A percentile compares a stretch with the other conserved stretches of the same genome.
phyloP scores from a whole-genome alignment of 2,797 vertebrate genomes.

The Valencia hispanica region DNA sequence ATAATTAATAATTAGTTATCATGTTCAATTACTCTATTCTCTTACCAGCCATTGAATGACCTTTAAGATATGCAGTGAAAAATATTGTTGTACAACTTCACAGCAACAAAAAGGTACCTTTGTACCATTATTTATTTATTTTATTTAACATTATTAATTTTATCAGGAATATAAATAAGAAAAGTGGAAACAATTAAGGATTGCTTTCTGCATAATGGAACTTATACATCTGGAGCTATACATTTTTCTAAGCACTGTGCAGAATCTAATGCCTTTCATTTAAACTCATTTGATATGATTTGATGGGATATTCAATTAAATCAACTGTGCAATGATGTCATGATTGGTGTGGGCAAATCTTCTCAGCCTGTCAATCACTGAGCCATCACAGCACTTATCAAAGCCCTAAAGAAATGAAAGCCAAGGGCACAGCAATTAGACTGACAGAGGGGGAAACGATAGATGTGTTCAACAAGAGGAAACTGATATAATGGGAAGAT shows the following conservation, averaged over 20 bases:
- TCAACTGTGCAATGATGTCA: slow-evolving; percentile 68
- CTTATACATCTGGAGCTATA: slow-evolving; percentile 2
- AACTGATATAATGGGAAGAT: slow-evolving; percentile 3
- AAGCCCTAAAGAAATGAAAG: slow-evolving; percentile 54
- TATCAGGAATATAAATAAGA: not conserved
- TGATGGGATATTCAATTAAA: slow-evolving; percentile 64
- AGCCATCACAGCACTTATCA: slow-evolving; percentile 59
- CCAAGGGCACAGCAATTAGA: slow-evolving; percentile 67
- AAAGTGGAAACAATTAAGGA: not conserved
- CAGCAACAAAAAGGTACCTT: not conserved
- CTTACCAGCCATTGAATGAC: not conserved
- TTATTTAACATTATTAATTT: not conserved
- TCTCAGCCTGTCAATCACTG: slow-evolving; percentile 68
- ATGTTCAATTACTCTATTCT: not conserved
- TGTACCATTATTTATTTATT: not conserved
- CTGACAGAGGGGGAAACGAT: slow-evolving; percentile 24
- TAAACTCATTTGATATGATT: slow-evolving; percentile 44
- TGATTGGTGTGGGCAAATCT: slow-evolving; percentile 70
- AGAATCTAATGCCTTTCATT: slow-evolving; percentile 42
- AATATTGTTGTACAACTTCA: not conserved
- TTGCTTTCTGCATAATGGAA: not conserved
- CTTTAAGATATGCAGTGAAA: not conserved
- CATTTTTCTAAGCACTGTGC: not conserved
- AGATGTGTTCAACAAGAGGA: not conserved
- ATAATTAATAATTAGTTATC: too few relatives aligned